A percentile compares a stretch with the other conserved stretches of the same genome.
Evolutionary conservation across 1,140 invertebrate species (phyloP).

Genomic region (Alviniconcha marisindica): DNA sequence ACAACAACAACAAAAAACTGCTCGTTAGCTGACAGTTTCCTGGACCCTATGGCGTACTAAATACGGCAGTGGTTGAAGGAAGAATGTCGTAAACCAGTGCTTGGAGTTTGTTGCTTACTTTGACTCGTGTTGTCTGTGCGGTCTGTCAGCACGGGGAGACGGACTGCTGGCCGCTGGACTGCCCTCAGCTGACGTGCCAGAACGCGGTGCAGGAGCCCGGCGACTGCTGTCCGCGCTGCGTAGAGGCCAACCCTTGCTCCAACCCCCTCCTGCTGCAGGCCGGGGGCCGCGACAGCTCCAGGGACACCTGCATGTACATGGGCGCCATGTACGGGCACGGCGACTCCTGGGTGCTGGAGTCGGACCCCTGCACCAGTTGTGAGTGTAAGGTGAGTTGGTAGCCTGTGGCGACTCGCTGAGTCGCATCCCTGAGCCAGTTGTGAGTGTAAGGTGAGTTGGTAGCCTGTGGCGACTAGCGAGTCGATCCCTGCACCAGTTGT

Average conservation of each 20-base stretch:
- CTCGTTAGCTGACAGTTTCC: too few species aligned
- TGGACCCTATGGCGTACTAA: too few species aligned
- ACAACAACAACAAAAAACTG: too few species aligned
- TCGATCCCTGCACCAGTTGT: too few species aligned
- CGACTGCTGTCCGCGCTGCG: slow-evolving; percentile 85
- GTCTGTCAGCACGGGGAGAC: slow-evolving; percentile 91
- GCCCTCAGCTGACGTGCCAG: slow-evolving; percentile 84
- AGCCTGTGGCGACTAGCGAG: too few species aligned
- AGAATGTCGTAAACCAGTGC: too few species aligned
- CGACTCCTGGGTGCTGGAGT: slow-evolving; percentile 61
- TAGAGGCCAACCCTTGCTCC: slow-evolving; percentile 79
- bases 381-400: slow-evolving; percentile 83
- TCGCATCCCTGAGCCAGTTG: slow-evolving; percentile 85
- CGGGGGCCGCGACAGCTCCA: slow-evolving; percentile 56
- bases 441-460: slow-evolving; percentile 84
- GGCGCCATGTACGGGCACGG: slow-evolving; percentile 57
- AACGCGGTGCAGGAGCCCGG: slow-evolving; percentile 79
- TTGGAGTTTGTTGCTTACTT: too few species aligned
- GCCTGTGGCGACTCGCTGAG: too few species aligned
- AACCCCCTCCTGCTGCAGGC: slow-evolving; percentile 45
- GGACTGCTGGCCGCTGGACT: slow-evolving; percentile 92
- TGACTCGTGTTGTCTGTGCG: too few species aligned
- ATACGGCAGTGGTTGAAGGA: too few species aligned
- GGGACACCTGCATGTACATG: slow-evolving; percentile 54
- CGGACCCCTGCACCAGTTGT: slow-evolving; percentile 85